Evolutionary conservation across 2,113 vertebrate genomes (phyloP).

Genomic region (Channa argus): DNA sequence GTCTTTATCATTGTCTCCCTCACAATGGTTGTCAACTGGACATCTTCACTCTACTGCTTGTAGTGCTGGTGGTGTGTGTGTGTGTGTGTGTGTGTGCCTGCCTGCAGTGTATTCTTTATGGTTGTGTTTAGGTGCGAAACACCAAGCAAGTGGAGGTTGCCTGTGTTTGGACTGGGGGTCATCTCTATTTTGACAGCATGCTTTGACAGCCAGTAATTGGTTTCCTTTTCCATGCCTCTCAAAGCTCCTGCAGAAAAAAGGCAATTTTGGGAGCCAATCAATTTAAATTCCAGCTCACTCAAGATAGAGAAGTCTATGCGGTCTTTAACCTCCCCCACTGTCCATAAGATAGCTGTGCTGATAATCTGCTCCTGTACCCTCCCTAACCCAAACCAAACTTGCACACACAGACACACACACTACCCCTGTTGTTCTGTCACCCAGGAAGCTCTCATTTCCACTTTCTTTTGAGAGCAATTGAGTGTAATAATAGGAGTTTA

Average conservation of each 20-base stretch:
- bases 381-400: slow-evolving; percentile 13
- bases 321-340: slow-evolving; percentile 54
- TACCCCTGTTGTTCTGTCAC: slow-evolving; percentile 25
- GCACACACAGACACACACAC: slow-evolving; percentile 12
- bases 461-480: slow-evolving; percentile 52
- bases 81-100: slow-evolving; percentile 20
- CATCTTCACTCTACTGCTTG: slow-evolving; percentile 41
- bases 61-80: slow-evolving; percentile 1
- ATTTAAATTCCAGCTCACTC: slow-evolving; percentile 79
- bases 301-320: slow-evolving; percentile 66
- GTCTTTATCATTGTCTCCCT: slow-evolving; percentile 46
- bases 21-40: slow-evolving; percentile 45
- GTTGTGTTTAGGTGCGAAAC: slow-evolving; percentile 65
- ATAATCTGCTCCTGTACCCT: slow-evolving; percentile 62
- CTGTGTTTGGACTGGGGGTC: slow-evolving; percentile 73
- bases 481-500: slow-evolving; percentile 56
- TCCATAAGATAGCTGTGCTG: slow-evolving; percentile 55
- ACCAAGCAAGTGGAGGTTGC: slow-evolving; percentile 58
- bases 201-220: slow-evolving; percentile 80
- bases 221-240: slow-evolving; percentile 76
- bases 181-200: slow-evolving; percentile 75
- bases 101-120: slow-evolving; percentile 37
- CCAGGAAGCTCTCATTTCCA: slow-evolving; percentile 46
- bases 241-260: slow-evolving; percentile 73
- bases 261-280: slow-evolving; percentile 80